These are phyloP conservation scores for Drosophila tsacasi DNA, from an alignment of 1,140 invertebrate genomes.

Conservation along the genomic window DNA sequence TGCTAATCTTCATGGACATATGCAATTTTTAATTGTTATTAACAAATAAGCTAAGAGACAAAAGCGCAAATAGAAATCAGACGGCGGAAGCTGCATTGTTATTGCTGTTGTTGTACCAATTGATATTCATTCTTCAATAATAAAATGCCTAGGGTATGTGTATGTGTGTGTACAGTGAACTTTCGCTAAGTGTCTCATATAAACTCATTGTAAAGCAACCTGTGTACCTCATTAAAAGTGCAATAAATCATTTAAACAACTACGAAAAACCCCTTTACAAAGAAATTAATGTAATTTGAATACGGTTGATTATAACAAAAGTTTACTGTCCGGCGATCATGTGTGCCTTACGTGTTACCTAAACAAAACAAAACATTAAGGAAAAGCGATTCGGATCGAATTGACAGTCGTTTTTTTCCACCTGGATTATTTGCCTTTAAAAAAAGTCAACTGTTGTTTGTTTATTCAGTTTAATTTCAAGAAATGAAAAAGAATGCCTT, in stretches of 20 bases:
- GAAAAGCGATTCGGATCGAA: constrained; percentile 13
- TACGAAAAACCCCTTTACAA: neutral
- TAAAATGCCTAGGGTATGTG: constrained; percentile 75
- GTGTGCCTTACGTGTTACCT: constrained; percentile 18
- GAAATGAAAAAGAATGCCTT: constrained; percentile 1
- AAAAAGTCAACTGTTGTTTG: constrained; percentile 8
- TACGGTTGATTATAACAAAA: neutral
- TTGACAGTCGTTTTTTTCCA: constrained; percentile 3
- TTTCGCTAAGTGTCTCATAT: constrained; percentile 17
- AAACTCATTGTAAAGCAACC: constrained; percentile 29
- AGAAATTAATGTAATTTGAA: neutral
- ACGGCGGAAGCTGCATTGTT: constrained; percentile 31
- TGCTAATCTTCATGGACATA: constrained; percentile 16
- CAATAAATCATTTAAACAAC: constrained; percentile 17
- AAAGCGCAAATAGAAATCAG: constrained; percentile 3
- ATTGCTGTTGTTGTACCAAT: constrained; percentile 22
- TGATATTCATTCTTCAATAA: constrained; percentile 52
- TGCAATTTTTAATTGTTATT: constrained; percentile 32
- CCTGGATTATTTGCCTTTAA: neutral
- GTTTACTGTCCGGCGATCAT: constrained; percentile 37
- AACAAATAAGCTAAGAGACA: constrained; percentile 32
- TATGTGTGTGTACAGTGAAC: constrained; percentile 29
- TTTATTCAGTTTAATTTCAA: constrained; percentile 34
- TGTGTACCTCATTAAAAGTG: constrained; percentile 15
- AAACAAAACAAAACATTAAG: constrained; percentile 19